These are phyloP conservation scores for Alectura lathami DNA, from an alignment of 2,113 vertebrate species.

Conservation along the genomic window DNA sequence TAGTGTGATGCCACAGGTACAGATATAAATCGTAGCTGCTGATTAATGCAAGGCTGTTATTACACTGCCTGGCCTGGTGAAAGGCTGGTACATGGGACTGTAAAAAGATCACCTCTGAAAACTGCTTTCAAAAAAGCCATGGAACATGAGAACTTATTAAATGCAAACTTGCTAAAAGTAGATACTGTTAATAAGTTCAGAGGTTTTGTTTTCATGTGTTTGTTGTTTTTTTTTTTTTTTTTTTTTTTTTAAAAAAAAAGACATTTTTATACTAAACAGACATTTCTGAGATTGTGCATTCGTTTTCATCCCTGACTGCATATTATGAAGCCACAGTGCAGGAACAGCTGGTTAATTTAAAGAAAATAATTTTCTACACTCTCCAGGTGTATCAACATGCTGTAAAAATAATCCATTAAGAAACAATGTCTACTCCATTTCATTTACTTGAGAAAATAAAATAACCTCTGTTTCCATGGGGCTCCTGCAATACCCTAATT, in stretches of 20 bases:
- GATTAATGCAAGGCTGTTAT: conserved; percentile 82
- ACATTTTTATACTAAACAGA: background rate
- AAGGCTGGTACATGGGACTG: conserved; percentile 74
- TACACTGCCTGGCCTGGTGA: conserved; percentile 64
- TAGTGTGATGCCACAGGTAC: conserved; percentile 54
- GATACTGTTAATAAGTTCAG: conserved; percentile 55
- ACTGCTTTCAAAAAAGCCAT: conserved; percentile 77
- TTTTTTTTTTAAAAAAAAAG: too few relatives aligned
- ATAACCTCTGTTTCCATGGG: conserved; percentile 4
- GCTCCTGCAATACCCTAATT: conserved; percentile 44
- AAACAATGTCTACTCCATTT: background rate
- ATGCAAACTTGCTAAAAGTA: conserved; percentile 75
- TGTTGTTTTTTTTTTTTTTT: conserved; percentile 2
- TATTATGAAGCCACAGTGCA: background rate
- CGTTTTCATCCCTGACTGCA: background rate
- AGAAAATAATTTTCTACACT: background rate
- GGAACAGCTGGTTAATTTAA: background rate
- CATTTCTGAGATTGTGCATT: background rate
- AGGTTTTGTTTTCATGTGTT: background rate
- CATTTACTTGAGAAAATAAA: background rate
- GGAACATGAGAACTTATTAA: conserved; percentile 79
- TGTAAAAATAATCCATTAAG: background rate
- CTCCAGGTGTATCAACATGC: background rate
- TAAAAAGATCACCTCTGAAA: conserved; percentile 79
- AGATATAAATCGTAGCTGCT: conserved; percentile 80